A percentile compares a stretch with the other conserved stretches of the same genome.
phyloP scores from a whole-genome alignment of 2,888 invertebrate genomes.

The Crepidodera aurea region DNA sequence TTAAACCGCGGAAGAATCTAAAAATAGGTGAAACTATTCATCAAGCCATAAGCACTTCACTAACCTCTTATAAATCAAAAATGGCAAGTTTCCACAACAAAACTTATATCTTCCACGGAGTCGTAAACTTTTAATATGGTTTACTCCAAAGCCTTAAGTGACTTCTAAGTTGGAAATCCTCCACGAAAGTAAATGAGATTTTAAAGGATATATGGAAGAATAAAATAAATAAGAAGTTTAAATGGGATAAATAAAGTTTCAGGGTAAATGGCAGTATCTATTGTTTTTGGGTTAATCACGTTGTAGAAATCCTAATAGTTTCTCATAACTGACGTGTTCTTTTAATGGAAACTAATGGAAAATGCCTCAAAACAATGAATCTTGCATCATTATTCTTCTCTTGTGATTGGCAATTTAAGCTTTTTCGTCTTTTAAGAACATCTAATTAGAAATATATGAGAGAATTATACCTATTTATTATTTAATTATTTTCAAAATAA shows the following conservation, averaged over 20 bases:
- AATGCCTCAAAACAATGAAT: too few species aligned
- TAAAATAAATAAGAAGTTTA: conserved; percentile 10
- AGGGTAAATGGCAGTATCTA: neutral
- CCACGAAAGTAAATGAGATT: conserved; percentile 7
- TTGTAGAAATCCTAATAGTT: too few species aligned
- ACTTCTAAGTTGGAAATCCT: neutral
- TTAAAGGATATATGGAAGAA: conserved; percentile 10
- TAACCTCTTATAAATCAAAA: conserved; percentile 1
- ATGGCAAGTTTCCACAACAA: conserved; percentile 1
- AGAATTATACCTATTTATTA: too few species aligned
- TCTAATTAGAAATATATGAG: too few species aligned
- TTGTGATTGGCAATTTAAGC: too few species aligned
- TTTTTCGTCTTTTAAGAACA: too few species aligned
- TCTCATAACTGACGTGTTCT: too few species aligned
- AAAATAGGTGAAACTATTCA: neutral
- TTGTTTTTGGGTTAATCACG: neutral
- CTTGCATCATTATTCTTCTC: too few species aligned
- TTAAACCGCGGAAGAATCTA: too few species aligned
- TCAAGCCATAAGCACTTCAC: neutral
- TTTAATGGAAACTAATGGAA: too few species aligned
- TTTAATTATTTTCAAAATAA: too few species aligned
- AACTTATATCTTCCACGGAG: neutral
- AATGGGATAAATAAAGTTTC: conserved; percentile 6
- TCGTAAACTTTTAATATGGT: conserved; percentile 15
- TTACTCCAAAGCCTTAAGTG: conserved; percentile 7